These are phyloP conservation scores for Petrophora chlorosata DNA, from an alignment of 2,888 invertebrate species.

Conservation along the genomic window DNA sequence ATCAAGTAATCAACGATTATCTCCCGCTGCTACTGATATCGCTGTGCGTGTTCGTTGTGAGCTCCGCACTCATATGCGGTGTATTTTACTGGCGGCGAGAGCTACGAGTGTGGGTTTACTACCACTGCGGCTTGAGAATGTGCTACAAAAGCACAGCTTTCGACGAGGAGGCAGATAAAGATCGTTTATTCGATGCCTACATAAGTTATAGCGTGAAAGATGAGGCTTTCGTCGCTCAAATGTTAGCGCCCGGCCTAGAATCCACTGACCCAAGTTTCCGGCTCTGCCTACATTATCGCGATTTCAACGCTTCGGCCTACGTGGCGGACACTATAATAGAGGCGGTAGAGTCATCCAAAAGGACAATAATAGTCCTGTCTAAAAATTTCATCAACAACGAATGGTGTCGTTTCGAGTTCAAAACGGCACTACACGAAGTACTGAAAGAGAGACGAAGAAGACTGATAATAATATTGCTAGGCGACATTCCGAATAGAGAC, in stretches of 20 bases:
- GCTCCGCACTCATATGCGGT: conserved; percentile 90
- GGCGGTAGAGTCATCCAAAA: conserved; percentile 94
- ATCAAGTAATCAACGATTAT: conserved; percentile 91
- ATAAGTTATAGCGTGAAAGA: conserved; percentile 97
- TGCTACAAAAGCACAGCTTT: conserved; percentile 93
- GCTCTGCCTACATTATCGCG: conserved; percentile 95
- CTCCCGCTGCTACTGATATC: conserved; percentile 91
- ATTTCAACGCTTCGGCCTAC: conserved; percentile 94
- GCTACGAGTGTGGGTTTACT: conserved; percentile 93
- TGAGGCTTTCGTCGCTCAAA: conserved; percentile 95
- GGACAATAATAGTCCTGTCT: conserved; percentile 95
- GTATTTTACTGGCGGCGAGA: conserved; percentile 92
- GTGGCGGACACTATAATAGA: conserved; percentile 96
- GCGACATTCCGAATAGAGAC: conserved; percentile 94
- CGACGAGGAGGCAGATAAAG: conserved; percentile 92
- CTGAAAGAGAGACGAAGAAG: conserved; percentile 93
- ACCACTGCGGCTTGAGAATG: conserved; percentile 92
- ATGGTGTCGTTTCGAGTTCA: conserved; percentile 97
- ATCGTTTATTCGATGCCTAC: conserved; percentile 96
- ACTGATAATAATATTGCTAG: conserved; percentile 94
- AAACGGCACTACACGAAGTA: conserved; percentile 95
- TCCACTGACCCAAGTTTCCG: conserved; percentile 91
- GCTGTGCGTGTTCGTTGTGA: conserved; percentile 89
- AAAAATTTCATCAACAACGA: conserved; percentile 97
- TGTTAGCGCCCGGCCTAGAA: conserved; percentile 94